Conservation (phyloP, 2,888 invertebrate species). For the Matsumyia berberina region DNA sequence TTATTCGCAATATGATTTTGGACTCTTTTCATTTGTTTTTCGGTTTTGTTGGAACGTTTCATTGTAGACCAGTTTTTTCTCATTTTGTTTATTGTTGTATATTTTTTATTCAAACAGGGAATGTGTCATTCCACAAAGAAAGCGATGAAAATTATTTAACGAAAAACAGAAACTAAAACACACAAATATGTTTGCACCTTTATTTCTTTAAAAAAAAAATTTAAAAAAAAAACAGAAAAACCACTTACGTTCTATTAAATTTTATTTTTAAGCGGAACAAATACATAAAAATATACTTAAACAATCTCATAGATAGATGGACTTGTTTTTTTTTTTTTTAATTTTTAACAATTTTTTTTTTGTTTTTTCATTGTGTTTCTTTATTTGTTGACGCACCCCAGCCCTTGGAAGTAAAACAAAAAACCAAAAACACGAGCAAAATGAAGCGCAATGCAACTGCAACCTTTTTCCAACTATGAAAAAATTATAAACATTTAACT, state of each 20-base stretch:
- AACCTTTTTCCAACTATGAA: slow-evolving; percentile 52
- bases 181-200: slow-evolving; percentile 53
- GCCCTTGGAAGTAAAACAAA: slow-evolving; percentile 7
- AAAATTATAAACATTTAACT: slow-evolving; percentile 46
- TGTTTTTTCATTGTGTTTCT: neutral
- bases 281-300: slow-evolving; percentile 23
- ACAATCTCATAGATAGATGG: slow-evolving; percentile 14
- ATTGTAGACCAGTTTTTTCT: slow-evolving; percentile 32
- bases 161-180: slow-evolving; percentile 8
- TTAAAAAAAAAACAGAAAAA: no score
- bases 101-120: slow-evolving; percentile 86
- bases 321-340: slow-evolving; percentile 9
- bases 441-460: slow-evolving; percentile 33
- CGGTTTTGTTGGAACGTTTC: slow-evolving; percentile 64
- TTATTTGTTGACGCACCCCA: slow-evolving; percentile 48
- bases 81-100: slow-evolving; percentile 82
- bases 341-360: slow-evolving; percentile 3
- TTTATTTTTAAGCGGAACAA: slow-evolving; percentile 3
- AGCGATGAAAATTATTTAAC: slow-evolving; percentile 82
- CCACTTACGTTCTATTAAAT: no score
- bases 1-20: no score
- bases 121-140: slow-evolving; percentile 92
- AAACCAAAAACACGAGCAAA: neutral
- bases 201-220: slow-evolving; percentile 28
- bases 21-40: slow-evolving; percentile 49